Evolutionary conservation across 2,797 vertebrate genomes (phyloP).

Genomic region (Muscicapa comitata): DNA sequence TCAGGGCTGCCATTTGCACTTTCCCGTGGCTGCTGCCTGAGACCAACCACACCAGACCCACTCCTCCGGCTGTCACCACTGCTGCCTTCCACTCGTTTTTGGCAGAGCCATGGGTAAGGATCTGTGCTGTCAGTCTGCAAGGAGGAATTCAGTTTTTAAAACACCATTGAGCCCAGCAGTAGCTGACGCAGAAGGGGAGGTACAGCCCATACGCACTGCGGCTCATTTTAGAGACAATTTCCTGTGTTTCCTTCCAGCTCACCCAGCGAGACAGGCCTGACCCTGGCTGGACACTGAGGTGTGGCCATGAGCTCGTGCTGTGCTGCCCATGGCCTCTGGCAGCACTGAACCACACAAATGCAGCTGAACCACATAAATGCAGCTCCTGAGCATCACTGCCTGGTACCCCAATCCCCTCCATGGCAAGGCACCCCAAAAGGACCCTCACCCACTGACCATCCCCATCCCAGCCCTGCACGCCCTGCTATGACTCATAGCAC

Average conservation of each 20-base stretch:
- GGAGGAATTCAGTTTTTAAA: neutral
- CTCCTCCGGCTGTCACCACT: neutral
- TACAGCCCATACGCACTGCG: neutral
- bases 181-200: neutral
- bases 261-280: neutral
- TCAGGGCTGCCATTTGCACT: conserved; percentile 1
- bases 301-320: neutral
- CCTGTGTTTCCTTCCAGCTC: neutral
- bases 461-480: neutral
- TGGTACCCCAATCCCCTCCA: neutral
- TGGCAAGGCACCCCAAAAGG: neutral
- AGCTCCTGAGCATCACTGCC: neutral
- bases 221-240: neutral
- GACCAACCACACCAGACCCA: neutral
- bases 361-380: neutral
- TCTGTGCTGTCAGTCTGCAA: neutral
- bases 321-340: neutral
- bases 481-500: neutral
- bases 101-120: neutral
- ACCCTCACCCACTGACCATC: accelerated
- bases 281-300: neutral
- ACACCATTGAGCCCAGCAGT: neutral
- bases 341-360: neutral
- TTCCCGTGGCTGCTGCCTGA: neutral
- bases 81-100: neutral